Percentiles rank a stretch among this genome's conserved stretches.
Evolutionary conservation across 2,113 vertebrate genomes (phyloP).

Genomic region (Syrmaticus mikado): DNA sequence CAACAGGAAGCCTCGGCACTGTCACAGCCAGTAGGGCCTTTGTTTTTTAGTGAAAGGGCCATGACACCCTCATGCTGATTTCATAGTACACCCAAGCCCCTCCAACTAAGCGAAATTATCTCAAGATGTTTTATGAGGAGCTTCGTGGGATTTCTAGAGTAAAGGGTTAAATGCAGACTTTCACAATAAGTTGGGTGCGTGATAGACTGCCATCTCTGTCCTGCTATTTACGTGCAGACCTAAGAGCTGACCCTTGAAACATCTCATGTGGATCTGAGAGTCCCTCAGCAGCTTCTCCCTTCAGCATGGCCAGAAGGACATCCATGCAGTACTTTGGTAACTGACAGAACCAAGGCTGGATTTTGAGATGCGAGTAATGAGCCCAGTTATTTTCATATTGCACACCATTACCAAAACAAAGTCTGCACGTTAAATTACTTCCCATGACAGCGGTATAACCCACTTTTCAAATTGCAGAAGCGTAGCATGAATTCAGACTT

Average conservation of each 20-base stretch:
- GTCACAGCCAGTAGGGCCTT: background rate
- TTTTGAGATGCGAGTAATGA: background rate
- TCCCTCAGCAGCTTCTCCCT: background rate
- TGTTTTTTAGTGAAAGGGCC: background rate
- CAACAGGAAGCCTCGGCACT: constrained; percentile 16
- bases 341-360: background rate
- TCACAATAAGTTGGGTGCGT: background rate
- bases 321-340: accelerated
- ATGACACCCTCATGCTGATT: background rate
- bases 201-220: background rate
- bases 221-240: background rate
- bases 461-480: background rate
- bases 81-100: background rate
- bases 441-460: background rate
- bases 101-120: background rate
- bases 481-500: background rate
- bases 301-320: background rate
- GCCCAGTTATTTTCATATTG: background rate
- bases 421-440: background rate
- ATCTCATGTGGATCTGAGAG: accelerated
- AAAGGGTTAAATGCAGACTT: background rate
- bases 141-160: background rate
- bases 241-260: background rate
- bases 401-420: background rate
- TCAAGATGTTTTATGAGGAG: background rate